Evolutionary conservation across 1,140 invertebrate genomes (phyloP).

Genomic region (Orchestia grillus): DNA sequence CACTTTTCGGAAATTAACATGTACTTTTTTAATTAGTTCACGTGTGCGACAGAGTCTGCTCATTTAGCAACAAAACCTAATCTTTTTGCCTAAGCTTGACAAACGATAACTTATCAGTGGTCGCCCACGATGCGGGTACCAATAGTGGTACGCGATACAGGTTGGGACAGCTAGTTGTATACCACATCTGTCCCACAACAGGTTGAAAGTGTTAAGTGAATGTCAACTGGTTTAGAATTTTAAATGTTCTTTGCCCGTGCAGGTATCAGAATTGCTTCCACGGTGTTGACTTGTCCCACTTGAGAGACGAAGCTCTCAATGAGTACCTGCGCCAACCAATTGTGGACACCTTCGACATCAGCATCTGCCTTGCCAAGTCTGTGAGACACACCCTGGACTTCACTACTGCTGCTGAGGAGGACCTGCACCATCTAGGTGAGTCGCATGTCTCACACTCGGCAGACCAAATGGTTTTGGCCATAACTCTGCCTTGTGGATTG

Average conservation of each 20-base stretch:
- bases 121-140: too few species aligned
- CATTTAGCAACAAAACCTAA: too few species aligned
- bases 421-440: conserved; percentile 91
- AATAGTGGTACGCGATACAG: too few species aligned
- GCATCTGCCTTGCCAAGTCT: conserved; percentile 96
- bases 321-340: conserved; percentile 99
- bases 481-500: background rate
- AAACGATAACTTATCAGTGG: too few species aligned
- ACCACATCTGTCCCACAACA: too few species aligned
- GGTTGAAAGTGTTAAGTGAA: too few species aligned
- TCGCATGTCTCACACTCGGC: conserved; percentile 4
- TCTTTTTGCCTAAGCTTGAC: too few species aligned
- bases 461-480: background rate
- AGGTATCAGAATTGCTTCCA: conserved; percentile 97
- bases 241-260: conserved; percentile 43
- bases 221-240: background rate
- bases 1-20: too few species aligned
- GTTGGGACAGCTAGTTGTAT: too few species aligned
- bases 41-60: too few species aligned
- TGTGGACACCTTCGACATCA: conserved; percentile 98
- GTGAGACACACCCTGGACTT: conserved; percentile 97
- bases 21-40: too few species aligned
- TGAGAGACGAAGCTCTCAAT: conserved; percentile 92
- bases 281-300: conserved; percentile 93
- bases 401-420: conserved; percentile 90